phyloP scores from a whole-genome alignment of 2,113 vertebrate genomes.

The human region GRCh38 chr9:13382501-13383000 shows the following conservation, averaged over 20 bases:
- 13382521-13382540: conserved; percentile 46
- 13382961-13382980: neutral
- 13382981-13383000: neutral
- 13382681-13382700: conserved; percentile 40
- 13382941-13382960: neutral
- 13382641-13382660: neutral
- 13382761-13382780: conserved; percentile 49
- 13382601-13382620: conserved; percentile 4
- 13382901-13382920: conserved; percentile 24
- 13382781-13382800: conserved; percentile 44
- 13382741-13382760: conserved; percentile 35
- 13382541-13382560: conserved; percentile 52
- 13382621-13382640: conserved; percentile 49
- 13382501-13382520: conserved; percentile 29
- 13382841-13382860: conserved; percentile 36
- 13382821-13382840: conserved; percentile 52
- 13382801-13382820: neutral
- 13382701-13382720: conserved; percentile 51
- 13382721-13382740: conserved; percentile 66
- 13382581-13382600: conserved; percentile 18
- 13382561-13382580: conserved; percentile 13
- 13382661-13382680: neutral
- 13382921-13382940: neutral
- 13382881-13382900: neutral
- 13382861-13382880: conserved; percentile 12